Evolutionary conservation across 2,888 invertebrate genomes (phyloP).

Genomic region (Noctua janthina): DNA sequence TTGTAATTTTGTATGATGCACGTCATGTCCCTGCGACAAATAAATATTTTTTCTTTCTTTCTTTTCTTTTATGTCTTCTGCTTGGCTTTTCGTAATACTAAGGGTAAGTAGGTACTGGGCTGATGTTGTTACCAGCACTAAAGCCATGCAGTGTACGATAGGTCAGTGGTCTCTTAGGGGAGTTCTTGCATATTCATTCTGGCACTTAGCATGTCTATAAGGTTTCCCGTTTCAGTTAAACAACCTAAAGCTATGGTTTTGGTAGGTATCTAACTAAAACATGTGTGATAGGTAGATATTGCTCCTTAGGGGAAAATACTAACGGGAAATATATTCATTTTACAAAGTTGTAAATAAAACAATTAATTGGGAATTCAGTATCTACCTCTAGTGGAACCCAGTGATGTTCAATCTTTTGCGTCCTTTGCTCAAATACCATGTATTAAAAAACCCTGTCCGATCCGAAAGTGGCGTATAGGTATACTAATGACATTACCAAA

Average conservation of each 20-base stretch:
- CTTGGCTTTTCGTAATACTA: not conserved
- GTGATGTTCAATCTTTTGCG: no score
- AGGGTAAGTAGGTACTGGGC: not conserved
- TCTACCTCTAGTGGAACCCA: not conserved
- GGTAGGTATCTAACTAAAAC: not conserved
- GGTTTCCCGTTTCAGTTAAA: not conserved
- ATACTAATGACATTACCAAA: no score
- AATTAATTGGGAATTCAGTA: slow-evolving; percentile 2
- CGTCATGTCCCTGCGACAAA: no score
- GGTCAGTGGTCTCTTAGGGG: not conserved
- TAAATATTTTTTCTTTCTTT: no score
- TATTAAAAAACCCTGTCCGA: no score
- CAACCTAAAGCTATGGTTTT: not conserved
- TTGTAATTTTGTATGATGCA: no score
- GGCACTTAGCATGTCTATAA: not conserved
- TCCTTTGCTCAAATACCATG: no score
- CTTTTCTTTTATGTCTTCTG: not conserved
- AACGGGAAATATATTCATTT: not conserved
- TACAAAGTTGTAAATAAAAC: slow-evolving; percentile 15
- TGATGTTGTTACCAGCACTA: no score
- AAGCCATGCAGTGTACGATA: no score
- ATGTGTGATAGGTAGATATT: slow-evolving; percentile 1
- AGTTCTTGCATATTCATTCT: not conserved
- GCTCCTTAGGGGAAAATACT: not conserved
- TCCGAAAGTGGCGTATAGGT: no score